Percentiles rank a stretch among this genome's conserved stretches.
These are phyloP conservation scores for Cheracebus regulus DNA, from an alignment of 2,797 vertebrate genomes.

Conservation along the genomic window DNA sequence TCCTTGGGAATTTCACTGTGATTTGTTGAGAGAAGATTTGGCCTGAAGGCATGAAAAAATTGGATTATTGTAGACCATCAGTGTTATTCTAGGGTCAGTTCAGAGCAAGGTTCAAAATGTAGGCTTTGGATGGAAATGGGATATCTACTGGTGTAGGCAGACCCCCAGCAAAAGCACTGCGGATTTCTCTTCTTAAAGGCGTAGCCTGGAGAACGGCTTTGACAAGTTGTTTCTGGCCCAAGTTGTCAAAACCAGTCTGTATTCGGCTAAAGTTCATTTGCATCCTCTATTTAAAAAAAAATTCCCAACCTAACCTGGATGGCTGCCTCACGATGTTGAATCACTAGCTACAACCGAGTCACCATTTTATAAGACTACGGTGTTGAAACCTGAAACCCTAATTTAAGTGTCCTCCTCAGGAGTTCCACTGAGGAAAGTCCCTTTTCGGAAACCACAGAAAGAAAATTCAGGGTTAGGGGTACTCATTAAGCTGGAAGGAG, in stretches of 20 bases:
- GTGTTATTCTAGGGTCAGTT: background rate
- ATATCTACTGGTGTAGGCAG: background rate
- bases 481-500: constrained; percentile 38
- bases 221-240: constrained; percentile 38
- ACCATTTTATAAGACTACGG: background rate
- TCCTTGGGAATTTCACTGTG: background rate
- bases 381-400: constrained; percentile 54
- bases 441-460: constrained; percentile 60
- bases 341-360: constrained; percentile 16
- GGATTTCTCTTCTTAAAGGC: background rate
- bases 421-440: constrained; percentile 66
- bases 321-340: background rate
- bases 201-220: constrained; percentile 6
- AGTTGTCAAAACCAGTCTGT: constrained; percentile 28
- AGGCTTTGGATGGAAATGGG: background rate
- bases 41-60: background rate
- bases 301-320: background rate
- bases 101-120: background rate
- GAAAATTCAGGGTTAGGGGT: constrained; percentile 37
- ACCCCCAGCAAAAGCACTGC: background rate
- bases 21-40: background rate
- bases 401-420: constrained; percentile 66
- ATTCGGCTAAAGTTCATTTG: constrained; percentile 11
- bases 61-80: background rate
- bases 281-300: constrained; percentile 1